These are phyloP conservation scores for Oophaga pumilio DNA, from an alignment of 2,113 vertebrate species.

Conservation along the genomic window DNA sequence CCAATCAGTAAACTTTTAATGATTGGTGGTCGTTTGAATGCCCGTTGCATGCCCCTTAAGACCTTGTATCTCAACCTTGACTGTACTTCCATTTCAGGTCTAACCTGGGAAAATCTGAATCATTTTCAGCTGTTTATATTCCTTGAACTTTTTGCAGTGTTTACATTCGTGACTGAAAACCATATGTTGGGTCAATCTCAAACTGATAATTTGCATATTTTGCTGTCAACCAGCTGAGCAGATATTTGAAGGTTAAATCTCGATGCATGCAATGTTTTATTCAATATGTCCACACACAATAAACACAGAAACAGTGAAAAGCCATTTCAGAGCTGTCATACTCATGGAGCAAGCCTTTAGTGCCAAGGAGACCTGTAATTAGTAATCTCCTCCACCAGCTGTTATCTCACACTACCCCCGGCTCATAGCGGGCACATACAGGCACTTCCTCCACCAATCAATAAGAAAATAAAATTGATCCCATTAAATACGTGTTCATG, in stretches of 20 bases:
- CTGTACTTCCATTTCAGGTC: not conserved
- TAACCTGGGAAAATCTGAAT: not conserved
- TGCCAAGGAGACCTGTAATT: constrained; percentile 34
- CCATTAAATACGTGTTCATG: not conserved
- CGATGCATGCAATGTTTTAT: constrained; percentile 34
- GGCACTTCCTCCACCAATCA: not conserved
- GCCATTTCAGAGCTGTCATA: constrained; percentile 38
- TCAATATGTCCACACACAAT: constrained; percentile 23
- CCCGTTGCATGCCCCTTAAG: no score
- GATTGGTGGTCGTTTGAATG: no score
- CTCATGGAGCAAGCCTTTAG: constrained; percentile 10
- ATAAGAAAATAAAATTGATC: not conserved
- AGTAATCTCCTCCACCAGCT: constrained; percentile 39
- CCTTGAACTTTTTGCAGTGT: not conserved
- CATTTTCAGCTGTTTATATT: not conserved
- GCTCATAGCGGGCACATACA: not conserved
- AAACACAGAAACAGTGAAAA: constrained; percentile 28
- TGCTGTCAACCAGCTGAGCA: constrained; percentile 28
- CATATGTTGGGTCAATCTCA: not conserved
- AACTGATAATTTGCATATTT: not conserved
- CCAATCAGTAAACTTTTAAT: no score
- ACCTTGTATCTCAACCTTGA: not conserved
- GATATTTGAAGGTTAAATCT: constrained; percentile 49
- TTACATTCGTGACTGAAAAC: constrained; percentile 7
- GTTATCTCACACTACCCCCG: constrained; percentile 6